Conservation (phyloP, 2,888 invertebrate genomes). For the Drosophila flavopinicola region DNA sequence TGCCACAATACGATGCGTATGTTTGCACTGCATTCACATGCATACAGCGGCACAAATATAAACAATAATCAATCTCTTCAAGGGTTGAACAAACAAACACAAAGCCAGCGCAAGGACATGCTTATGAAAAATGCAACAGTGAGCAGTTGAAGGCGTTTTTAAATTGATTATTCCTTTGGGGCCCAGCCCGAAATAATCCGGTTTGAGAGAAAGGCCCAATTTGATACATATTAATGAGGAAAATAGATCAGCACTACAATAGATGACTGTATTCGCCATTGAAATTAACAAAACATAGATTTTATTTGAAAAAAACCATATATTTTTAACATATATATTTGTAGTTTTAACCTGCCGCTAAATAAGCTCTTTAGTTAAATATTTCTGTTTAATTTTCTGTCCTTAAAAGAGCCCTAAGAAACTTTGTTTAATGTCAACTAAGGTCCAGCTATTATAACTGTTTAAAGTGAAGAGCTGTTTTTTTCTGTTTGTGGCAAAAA, state of each 20-base stretch:
- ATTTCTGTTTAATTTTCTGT: no score
- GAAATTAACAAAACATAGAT: not conserved
- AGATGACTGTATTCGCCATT: conserved; percentile 8
- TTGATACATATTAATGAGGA: conserved; percentile 74
- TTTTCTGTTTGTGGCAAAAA: conserved; percentile 53
- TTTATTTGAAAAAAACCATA: not conserved
- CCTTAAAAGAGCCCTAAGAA: conserved; percentile 3
- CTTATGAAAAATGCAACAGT: conserved; percentile 61
- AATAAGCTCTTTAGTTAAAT: no score
- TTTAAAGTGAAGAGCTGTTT: conserved; percentile 40
- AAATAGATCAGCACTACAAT: conserved; percentile 62
- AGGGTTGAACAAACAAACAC: conserved; percentile 78
- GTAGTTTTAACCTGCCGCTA: no score
- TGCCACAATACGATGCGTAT: conserved; percentile 67
- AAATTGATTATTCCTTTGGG: conserved; percentile 75
- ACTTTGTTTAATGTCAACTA: conserved; percentile 7
- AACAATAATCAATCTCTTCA: conserved; percentile 82
- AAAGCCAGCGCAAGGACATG: conserved; percentile 72
- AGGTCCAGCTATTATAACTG: conserved; percentile 47
- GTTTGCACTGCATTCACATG: conserved; percentile 73
- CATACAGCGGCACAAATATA: conserved; percentile 67
- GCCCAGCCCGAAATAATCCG: conserved; percentile 31
- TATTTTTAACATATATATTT: no score
- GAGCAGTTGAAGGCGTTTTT: conserved; percentile 69
- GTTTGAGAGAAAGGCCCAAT: conserved; percentile 45